Evolutionary conservation across 2,888 invertebrate species (phyloP).

Genomic region (Corbicula japonica): DNA sequence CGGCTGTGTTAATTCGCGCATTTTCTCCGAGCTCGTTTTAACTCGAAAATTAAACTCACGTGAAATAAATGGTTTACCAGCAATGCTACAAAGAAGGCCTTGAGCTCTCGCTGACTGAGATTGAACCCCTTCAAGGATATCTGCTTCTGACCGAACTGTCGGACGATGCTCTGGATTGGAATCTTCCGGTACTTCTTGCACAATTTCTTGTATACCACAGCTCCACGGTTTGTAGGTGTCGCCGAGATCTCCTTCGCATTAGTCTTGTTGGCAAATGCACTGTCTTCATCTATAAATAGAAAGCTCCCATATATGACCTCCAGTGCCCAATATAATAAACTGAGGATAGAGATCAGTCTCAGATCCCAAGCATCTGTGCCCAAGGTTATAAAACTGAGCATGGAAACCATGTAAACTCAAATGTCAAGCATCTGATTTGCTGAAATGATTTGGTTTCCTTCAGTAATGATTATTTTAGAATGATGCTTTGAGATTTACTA

Average conservation of each 20-base stretch:
- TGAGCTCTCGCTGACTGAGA: constrained; percentile 71
- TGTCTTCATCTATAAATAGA: constrained; percentile 54
- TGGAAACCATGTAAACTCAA: background rate
- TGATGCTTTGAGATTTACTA: too few relatives aligned
- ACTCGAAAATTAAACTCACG: too few relatives aligned
- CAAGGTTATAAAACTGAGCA: background rate
- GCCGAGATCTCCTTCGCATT: constrained; percentile 7
- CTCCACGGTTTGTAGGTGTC: constrained; percentile 38
- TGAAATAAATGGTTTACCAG: constrained; percentile 64
- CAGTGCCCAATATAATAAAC: constrained; percentile 3
- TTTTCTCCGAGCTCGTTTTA: too few relatives aligned
- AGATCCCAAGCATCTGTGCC: background rate
- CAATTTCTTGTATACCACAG: constrained; percentile 50
- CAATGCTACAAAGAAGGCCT: constrained; percentile 72
- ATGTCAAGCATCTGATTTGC: background rate
- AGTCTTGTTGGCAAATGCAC: background rate
- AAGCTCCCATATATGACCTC: too few relatives aligned
- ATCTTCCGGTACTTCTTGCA: constrained; percentile 68
- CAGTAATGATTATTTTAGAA: background rate
- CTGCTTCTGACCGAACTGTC: constrained; percentile 68
- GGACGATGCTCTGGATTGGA: constrained; percentile 66
- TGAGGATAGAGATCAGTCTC: background rate
- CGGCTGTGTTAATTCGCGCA: too few relatives aligned
- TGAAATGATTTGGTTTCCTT: background rate
- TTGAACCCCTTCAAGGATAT: constrained; percentile 70